These are phyloP conservation scores for Neolamprologus brichardi DNA, from an alignment of 2,113 vertebrate genomes.

Conservation along the genomic window DNA sequence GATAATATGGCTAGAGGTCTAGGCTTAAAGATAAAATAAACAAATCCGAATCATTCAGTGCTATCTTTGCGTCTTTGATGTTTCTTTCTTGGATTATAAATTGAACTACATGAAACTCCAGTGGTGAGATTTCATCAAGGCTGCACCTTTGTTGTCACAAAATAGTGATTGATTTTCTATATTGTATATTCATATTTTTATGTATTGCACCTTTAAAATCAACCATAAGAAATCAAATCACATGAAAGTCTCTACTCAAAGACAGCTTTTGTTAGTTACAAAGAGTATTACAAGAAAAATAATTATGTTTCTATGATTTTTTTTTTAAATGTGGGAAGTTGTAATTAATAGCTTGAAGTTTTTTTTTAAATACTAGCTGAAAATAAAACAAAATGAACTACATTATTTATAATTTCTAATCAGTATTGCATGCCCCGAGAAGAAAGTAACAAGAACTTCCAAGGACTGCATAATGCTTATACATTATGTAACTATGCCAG, in stretches of 20 bases:
- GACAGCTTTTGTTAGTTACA: not conserved
- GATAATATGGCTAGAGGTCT: not conserved
- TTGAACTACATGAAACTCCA: not conserved
- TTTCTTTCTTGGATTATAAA: not conserved
- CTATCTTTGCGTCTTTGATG: fast-evolving
- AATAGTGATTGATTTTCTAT: not conserved
- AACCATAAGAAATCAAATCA: not conserved
- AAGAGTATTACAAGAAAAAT: not conserved
- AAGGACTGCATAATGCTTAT: not conserved
- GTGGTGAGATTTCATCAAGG: not conserved
- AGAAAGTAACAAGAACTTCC: not conserved
- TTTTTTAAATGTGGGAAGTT: not conserved
- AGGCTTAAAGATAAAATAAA: not conserved
- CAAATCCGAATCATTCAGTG: not conserved
- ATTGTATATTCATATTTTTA: not conserved
- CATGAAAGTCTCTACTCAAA: fast-evolving
- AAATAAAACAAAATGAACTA: not conserved
- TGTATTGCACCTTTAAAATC: not conserved
- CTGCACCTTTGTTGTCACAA: fast-evolving
- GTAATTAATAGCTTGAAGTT: not conserved
- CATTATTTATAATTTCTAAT: not conserved
- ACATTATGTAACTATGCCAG: slow-evolving; percentile 14
- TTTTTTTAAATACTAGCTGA: not conserved
- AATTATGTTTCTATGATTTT: not conserved
- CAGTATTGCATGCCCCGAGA: not conserved